Conservation (phyloP, 2,797 vertebrate genomes). For the Pygocentrus nattereri region DNA sequence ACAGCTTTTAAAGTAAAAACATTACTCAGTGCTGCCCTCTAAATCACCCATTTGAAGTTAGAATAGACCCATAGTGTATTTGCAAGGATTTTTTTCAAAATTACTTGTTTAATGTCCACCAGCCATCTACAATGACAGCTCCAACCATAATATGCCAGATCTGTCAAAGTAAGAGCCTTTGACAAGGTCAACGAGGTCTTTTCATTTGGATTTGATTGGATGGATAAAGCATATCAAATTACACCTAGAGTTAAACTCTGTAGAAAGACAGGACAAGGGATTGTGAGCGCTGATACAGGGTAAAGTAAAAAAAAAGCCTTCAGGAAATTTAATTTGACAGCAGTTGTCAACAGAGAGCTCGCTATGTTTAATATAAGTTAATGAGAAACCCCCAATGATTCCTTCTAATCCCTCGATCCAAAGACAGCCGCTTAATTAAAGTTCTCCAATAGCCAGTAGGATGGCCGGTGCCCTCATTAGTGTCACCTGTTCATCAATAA, state of each 20-base stretch:
- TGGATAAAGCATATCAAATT: neutral
- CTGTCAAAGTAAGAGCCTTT: neutral
- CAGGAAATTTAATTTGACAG: conserved; percentile 13
- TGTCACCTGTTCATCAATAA: conserved; percentile 64
- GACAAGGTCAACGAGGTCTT: neutral
- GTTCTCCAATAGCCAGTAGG: conserved; percentile 49
- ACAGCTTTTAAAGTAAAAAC: no score
- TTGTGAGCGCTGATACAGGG: neutral
- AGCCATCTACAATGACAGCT: neutral
- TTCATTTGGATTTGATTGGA: neutral
- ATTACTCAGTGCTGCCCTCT: no score
- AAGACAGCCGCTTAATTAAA: conserved; percentile 65
- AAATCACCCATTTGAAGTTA: no score
- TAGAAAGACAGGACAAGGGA: neutral
- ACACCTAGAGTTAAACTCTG: neutral
- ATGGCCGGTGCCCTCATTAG: conserved; percentile 43
- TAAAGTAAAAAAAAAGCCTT: neutral
- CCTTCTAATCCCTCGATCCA: conserved; percentile 55
- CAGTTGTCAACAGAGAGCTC: conserved; percentile 24
- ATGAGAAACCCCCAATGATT: conserved; percentile 54
- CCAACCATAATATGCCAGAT: neutral
- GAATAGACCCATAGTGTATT: no score
- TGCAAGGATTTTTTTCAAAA: no score
- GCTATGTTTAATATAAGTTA: conserved; percentile 49
- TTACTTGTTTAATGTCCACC: no score